A percentile compares a stretch with the other conserved stretches of the same genome.
Evolutionary conservation across 1,140 invertebrate genomes (phyloP).

Genomic region (Heterodera carotae): DNA sequence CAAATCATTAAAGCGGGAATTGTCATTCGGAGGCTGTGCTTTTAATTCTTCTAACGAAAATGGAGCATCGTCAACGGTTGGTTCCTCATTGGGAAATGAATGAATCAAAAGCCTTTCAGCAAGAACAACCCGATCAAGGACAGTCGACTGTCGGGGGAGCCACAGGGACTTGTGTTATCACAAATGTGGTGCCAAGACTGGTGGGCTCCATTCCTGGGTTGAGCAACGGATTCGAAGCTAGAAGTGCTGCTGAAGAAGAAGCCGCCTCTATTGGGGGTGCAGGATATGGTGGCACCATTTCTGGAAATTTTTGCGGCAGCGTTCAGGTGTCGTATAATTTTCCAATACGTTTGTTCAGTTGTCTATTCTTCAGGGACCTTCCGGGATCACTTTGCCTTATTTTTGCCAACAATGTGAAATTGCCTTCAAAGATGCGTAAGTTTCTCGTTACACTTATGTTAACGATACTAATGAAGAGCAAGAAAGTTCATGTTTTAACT

Average conservation of each 20-base stretch:
- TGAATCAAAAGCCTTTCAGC: background rate
- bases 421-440: conserved; percentile 41
- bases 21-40: background rate
- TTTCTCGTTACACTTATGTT: conserved; percentile 15
- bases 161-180: background rate
- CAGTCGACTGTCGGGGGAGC: background rate
- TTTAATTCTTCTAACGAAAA: background rate
- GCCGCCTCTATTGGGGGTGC: background rate
- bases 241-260: background rate
- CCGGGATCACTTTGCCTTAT: conserved; percentile 29
- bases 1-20: background rate
- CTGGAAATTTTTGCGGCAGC: background rate
- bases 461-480: no score
- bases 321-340: background rate
- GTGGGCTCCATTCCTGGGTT: background rate
- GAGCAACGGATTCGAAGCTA: conserved; percentile 1
- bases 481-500: no score
- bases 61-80: background rate
- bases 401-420: conserved; percentile 56
- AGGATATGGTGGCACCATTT: background rate
- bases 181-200: conserved; percentile 1
- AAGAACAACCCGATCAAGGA: background rate
- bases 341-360: background rate
- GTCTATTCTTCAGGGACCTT: background rate
- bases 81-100: no score